phyloP scores from a whole-genome alignment of 2,888 invertebrate genomes.

The Neoaliturus tenellus region DNA sequence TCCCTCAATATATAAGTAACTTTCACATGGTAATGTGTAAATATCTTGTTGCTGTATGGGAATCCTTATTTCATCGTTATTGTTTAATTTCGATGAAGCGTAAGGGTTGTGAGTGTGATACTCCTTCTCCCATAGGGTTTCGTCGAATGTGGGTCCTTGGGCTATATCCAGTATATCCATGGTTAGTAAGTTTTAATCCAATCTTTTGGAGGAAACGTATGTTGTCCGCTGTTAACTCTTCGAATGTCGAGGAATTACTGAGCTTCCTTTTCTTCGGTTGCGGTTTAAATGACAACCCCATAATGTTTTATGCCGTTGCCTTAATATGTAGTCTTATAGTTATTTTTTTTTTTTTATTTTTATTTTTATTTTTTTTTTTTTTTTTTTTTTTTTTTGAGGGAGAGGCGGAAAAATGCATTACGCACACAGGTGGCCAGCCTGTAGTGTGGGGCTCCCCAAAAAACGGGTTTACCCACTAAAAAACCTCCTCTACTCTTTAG shows the following conservation, averaged over 20 bases:
- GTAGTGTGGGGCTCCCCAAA: too few species aligned
- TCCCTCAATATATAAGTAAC: constrained; percentile 63
- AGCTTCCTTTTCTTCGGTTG: background rate
- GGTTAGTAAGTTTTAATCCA: constrained; percentile 2
- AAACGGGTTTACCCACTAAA: too few species aligned
- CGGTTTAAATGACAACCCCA: constrained; percentile 24
- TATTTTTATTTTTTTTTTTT: too few species aligned
- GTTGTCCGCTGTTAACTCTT: constrained; percentile 25
- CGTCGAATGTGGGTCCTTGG: constrained; percentile 53
- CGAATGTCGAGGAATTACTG: background rate
- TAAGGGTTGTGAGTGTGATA: constrained; percentile 67
- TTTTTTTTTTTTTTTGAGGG: too few species aligned
- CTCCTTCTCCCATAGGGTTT: constrained; percentile 55
- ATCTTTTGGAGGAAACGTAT: constrained; percentile 13
- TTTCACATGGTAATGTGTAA: constrained; percentile 67
- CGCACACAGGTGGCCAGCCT: too few species aligned
- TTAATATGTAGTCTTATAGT: background rate
- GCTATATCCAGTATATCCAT: constrained; percentile 54
- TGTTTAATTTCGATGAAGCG: constrained; percentile 64
- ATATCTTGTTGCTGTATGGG: constrained; percentile 68
- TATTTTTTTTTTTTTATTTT: too few species aligned
- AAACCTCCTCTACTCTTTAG: too few species aligned
- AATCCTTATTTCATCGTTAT: constrained; percentile 69
- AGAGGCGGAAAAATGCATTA: too few species aligned
- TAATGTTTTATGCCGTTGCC: background rate